Conservation (phyloP, 1,140 invertebrate genomes). For the Mactra quadrangularis region DNA sequence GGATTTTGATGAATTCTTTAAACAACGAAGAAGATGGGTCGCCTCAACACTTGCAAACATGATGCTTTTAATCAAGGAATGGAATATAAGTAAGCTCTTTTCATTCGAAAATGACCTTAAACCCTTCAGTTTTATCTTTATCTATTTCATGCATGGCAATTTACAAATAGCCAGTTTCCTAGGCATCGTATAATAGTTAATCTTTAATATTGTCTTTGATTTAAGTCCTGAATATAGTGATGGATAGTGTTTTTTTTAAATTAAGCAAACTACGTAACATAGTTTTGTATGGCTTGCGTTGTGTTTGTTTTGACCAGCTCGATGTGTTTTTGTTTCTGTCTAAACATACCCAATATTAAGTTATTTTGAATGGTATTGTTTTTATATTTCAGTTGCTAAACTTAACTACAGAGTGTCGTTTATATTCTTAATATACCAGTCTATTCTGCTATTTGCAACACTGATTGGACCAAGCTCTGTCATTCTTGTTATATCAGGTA, state of each 20-base stretch:
- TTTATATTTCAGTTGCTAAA: conserved; percentile 79
- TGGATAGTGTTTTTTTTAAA: too few species aligned
- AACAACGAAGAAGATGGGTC: conserved; percentile 87
- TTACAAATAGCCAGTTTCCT: too few species aligned
- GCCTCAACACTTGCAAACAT: conserved; percentile 88
- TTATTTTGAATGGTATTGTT: too few species aligned
- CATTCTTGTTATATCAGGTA: conserved; percentile 87
- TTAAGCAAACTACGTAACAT: too few species aligned
- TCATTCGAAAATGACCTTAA: too few species aligned
- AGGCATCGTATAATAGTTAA: not conserved
- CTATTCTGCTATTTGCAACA: conserved; percentile 85
- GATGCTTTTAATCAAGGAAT: conserved; percentile 86
- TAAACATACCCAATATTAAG: not conserved
- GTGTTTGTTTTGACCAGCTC: too few species aligned
- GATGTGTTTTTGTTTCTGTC: not conserved
- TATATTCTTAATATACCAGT: conserved; percentile 79
- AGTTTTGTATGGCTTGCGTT: too few species aligned
- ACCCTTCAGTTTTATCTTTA: too few species aligned
- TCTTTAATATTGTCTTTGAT: too few species aligned
- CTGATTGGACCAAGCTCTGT: conserved; percentile 87
- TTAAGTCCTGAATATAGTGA: too few species aligned
- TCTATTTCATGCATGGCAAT: too few species aligned
- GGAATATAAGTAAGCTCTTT: conserved; percentile 74
- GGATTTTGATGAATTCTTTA: conserved; percentile 87
- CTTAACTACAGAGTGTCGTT: conserved; percentile 85